phyloP scores from a whole-genome alignment of 2,797 vertebrate genomes.

The Helostoma temminkii region DNA sequence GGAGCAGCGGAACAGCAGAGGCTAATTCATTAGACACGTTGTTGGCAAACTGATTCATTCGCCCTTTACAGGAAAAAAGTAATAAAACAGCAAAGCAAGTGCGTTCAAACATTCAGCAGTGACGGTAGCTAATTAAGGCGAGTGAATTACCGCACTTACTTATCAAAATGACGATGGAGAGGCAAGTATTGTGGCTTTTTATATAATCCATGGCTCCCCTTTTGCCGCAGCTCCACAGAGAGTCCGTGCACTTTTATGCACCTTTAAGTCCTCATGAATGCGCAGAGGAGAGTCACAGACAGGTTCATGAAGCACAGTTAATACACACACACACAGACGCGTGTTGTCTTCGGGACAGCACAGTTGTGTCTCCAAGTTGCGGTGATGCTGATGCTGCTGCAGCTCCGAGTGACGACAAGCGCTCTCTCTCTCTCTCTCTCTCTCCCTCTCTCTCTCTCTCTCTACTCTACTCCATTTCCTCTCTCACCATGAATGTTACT shows the following conservation, averaged over 20 bases:
- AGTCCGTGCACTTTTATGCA: constrained; percentile 33
- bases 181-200: constrained; percentile 52
- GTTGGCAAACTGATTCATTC: background rate
- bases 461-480: constrained; percentile 12
- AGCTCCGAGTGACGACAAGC: constrained; percentile 70
- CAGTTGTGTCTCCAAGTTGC: constrained; percentile 67
- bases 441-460: constrained; percentile 13
- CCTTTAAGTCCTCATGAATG: constrained; percentile 65
- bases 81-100: too few relatives aligned
- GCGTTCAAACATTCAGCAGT: background rate
- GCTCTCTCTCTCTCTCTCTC: constrained; percentile 13
- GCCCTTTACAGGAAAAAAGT: background rate
- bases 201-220: constrained; percentile 80
- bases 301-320: constrained; percentile 15
- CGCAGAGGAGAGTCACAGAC: constrained; percentile 2
- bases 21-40: background rate
- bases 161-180: constrained; percentile 73
- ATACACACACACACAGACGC: background rate
- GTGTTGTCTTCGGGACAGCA: constrained; percentile 45
- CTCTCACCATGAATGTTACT: constrained; percentile 33
- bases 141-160: constrained; percentile 69
- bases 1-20: background rate
- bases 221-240: constrained; percentile 55
- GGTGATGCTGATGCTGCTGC: constrained; percentile 84
- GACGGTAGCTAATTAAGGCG: background rate